A percentile compares a stretch with the other conserved stretches of the same genome.
phyloP scores from a whole-genome alignment of 1,140 invertebrate genomes.

The Papilio dardanus region DNA sequence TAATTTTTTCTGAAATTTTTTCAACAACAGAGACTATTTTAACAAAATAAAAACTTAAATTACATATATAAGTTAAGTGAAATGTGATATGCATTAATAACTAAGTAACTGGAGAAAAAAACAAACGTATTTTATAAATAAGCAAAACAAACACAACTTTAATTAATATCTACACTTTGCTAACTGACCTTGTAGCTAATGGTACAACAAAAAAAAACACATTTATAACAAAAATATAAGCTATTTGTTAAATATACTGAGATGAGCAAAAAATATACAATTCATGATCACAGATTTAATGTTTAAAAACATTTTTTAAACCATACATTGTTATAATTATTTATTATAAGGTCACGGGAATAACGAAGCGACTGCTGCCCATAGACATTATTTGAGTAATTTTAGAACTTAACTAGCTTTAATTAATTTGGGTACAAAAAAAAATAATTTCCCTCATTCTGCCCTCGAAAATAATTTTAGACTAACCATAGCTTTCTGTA shows the following conservation, averaged over 20 bases:
- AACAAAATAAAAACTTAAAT: background rate
- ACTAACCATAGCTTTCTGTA: too few relatives aligned
- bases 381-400: too few relatives aligned
- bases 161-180: background rate
- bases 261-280: background rate
- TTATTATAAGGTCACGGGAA: too few relatives aligned
- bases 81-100: background rate
- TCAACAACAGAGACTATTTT: background rate
- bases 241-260: background rate
- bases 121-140: background rate
- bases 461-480: too few relatives aligned
- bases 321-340: too few relatives aligned
- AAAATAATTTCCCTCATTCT: too few relatives aligned
- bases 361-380: too few relatives aligned
- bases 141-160: background rate
- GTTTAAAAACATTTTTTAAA: too few relatives aligned
- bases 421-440: too few relatives aligned
- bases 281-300: too few relatives aligned
- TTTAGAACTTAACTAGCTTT: too few relatives aligned
- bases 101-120: background rate
- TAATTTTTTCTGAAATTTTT: background rate
- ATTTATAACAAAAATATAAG: background rate
- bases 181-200: background rate
- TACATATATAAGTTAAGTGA: background rate
- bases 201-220: background rate